Percentiles rank a stretch among this genome's conserved stretches.
phyloP scores from a whole-genome alignment of 2,113 vertebrate genomes.

The Propithecus coquereli region DNA sequence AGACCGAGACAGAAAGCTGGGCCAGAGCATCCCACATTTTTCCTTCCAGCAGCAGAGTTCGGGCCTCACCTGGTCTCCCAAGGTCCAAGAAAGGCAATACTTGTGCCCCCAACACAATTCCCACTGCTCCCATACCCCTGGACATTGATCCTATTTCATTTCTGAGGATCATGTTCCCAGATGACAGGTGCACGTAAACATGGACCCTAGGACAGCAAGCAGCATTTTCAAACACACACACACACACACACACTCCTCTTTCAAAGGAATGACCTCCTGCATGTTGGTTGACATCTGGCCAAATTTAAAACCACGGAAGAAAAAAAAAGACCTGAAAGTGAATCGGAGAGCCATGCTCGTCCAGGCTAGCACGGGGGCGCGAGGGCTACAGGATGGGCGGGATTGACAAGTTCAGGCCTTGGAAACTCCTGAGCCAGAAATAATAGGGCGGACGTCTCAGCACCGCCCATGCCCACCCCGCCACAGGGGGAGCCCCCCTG shows the following conservation, averaged over 20 bases:
- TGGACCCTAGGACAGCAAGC: not conserved
- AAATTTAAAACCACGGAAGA: not conserved
- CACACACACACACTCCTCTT: not conserved
- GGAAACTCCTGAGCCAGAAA: not conserved
- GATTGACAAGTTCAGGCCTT: not conserved
- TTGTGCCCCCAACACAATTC: not conserved
- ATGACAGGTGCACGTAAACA: conserved; percentile 18
- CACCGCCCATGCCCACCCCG: not conserved
- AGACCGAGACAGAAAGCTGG: not conserved
- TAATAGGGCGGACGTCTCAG: not conserved
- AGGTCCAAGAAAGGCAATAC: conserved; percentile 10
- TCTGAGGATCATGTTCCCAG: conserved; percentile 42
- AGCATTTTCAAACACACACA: not conserved
- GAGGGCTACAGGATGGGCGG: not conserved
- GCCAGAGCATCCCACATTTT: not conserved
- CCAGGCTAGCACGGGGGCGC: not conserved
- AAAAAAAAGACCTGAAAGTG: not conserved
- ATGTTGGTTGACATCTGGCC: not conserved
- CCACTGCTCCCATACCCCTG: not conserved
- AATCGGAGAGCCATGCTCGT: not conserved
- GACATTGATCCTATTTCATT: conserved; percentile 26
- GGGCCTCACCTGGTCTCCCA: not conserved
- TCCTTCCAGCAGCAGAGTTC: not conserved
- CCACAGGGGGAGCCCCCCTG: not conserved
- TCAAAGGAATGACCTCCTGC: not conserved